A percentile compares a stretch with the other conserved stretches of the same genome.
Evolutionary conservation across 2,797 vertebrate genomes (phyloP).

Genomic region (Valencia hispanica): DNA sequence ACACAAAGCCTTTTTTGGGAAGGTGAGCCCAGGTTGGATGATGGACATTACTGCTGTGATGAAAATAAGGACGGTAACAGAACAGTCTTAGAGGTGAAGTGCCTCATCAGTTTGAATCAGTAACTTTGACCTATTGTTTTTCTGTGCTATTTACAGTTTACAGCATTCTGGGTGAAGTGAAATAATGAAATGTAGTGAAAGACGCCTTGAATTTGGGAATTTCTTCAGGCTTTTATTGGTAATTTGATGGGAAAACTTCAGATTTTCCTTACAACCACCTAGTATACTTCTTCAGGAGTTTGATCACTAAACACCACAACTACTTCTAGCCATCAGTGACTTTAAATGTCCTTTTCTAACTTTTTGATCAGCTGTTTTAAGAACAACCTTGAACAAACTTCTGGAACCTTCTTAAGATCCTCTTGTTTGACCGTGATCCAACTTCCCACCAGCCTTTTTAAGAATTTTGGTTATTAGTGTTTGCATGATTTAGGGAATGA

Average conservation of each 20-base stretch:
- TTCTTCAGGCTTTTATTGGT: neutral
- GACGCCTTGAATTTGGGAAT: neutral
- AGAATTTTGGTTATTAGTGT: neutral
- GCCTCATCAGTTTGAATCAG: slow-evolving; percentile 44
- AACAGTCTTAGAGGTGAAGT: slow-evolving; percentile 40
- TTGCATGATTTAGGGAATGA: neutral
- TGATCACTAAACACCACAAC: no score
- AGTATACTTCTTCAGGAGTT: neutral
- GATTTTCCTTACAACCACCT: neutral
- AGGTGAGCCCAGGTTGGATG: neutral
- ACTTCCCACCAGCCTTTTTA: neutral
- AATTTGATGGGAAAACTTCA: neutral
- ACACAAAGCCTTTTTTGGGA: neutral
- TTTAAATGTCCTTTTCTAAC: neutral
- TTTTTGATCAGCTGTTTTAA: neutral
- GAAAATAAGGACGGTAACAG: neutral
- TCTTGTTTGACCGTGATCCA: neutral
- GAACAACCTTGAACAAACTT: neutral
- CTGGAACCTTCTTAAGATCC: neutral
- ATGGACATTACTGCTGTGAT: neutral
- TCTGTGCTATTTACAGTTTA: slow-evolving; percentile 2
- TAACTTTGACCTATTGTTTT: slow-evolving; percentile 28
- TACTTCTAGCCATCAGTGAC: neutral
- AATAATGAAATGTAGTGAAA: neutral
- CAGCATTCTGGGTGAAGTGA: neutral